A percentile compares a stretch with the other conserved stretches of the same genome.
Conservation (phyloP, 1,140 invertebrate genomes). For the Drosophila pallidifrons region DNA sequence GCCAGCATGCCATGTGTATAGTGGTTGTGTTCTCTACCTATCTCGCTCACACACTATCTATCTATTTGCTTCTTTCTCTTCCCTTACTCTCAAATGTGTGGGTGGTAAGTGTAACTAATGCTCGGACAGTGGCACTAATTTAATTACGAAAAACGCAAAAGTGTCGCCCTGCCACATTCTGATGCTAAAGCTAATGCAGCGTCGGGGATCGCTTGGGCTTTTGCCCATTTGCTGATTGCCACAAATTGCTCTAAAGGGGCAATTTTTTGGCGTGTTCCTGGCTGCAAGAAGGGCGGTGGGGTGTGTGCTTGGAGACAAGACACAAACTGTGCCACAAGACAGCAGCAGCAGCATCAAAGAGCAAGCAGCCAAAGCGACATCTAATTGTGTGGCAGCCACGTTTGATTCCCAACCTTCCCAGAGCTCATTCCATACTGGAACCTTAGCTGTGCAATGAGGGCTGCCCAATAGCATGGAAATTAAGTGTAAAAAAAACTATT, state of each 20-base stretch:
- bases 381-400: constrained; percentile 20
- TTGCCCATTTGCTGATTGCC: constrained; percentile 78
- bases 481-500: not conserved
- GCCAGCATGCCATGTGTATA: constrained; percentile 54
- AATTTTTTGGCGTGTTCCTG: constrained; percentile 60
- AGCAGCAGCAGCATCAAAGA: constrained; percentile 23
- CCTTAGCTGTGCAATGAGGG: not conserved
- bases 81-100: not conserved
- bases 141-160: constrained; percentile 84
- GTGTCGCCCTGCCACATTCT: constrained; percentile 76
- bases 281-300: not conserved
- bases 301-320: constrained; percentile 12
- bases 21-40: constrained; percentile 2
- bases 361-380: constrained; percentile 17
- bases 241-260: constrained; percentile 75
- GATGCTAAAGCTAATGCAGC: constrained; percentile 74
- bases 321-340: constrained; percentile 25
- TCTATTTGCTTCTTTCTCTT: not conserved
- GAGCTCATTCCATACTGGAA: not conserved
- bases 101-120: constrained; percentile 76
- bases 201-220: constrained; percentile 16
- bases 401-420: constrained; percentile 6
- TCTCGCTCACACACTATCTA: not conserved
- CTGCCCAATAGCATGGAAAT: not conserved
- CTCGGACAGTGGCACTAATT: constrained; percentile 79